Percentiles rank a stretch among this genome's conserved stretches.
Conservation (phyloP, 1,140 invertebrate species). For the Dreissena polymorpha region DNA sequence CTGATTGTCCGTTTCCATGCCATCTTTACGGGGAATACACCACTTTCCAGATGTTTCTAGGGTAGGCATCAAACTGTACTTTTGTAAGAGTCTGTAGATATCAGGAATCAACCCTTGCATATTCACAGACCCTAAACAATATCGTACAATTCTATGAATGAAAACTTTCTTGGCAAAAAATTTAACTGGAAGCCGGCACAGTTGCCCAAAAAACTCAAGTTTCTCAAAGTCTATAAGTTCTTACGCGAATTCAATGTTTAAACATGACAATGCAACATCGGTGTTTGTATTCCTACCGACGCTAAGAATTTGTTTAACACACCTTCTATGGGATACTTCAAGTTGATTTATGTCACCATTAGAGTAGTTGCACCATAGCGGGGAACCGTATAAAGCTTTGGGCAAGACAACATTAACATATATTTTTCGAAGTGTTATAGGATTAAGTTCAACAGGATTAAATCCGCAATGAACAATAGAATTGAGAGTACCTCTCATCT, state of each 20-base stretch:
- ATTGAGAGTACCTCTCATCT: conserved; percentile 10
- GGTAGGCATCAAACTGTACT: background rate
- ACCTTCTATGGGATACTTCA: conserved; percentile 5
- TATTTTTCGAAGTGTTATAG: background rate
- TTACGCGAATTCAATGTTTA: background rate
- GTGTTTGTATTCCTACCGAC: background rate
- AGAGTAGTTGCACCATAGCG: background rate
- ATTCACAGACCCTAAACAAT: background rate
- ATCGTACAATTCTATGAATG: background rate
- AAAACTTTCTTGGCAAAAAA: conserved; percentile 14
- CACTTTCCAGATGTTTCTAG: background rate
- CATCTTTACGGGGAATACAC: background rate
- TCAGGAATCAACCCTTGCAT: conserved; percentile 4
- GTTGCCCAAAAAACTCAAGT: conserved; percentile 23
- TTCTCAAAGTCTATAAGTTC: background rate
- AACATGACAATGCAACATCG: background rate
- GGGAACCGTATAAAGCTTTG: conserved; percentile 24
- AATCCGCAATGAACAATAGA: conserved; percentile 6
- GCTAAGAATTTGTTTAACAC: conserved; percentile 10
- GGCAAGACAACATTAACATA: conserved; percentile 4
- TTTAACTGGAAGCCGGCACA: background rate
- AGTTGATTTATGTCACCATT: background rate
- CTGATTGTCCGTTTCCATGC: background rate
- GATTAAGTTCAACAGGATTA: conserved; percentile 3
- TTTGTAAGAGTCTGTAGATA: background rate